Evolutionary conservation across 2,888 invertebrate genomes (phyloP).

Genomic region (Lacanobia oleracea): DNA sequence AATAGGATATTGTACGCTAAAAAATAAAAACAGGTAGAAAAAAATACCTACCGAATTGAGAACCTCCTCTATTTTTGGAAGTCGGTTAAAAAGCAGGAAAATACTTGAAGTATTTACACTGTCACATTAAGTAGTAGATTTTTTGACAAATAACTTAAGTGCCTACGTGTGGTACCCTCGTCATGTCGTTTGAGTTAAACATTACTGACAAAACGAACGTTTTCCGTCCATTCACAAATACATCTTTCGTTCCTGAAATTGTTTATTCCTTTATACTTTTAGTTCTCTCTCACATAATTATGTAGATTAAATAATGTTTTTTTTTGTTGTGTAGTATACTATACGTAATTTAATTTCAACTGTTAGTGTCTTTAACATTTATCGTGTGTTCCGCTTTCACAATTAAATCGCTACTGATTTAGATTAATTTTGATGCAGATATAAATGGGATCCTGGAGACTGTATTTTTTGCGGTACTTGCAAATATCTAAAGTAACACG

Average conservation of each 20-base stretch:
- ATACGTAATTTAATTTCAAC: background rate
- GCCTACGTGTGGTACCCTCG: background rate
- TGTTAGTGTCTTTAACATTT: too few relatives aligned
- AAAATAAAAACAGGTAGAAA: too few relatives aligned
- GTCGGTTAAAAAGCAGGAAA: background rate
- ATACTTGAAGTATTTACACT: background rate
- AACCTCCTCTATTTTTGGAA: too few relatives aligned
- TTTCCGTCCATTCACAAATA: conserved; percentile 8
- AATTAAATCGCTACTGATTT: too few relatives aligned
- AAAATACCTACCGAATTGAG: too few relatives aligned
- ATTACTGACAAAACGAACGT: background rate
- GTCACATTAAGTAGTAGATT: background rate
- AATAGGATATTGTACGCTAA: too few relatives aligned
- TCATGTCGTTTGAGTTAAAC: conserved; percentile 6
- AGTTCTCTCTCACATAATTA: too few relatives aligned
- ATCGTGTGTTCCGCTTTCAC: too few relatives aligned
- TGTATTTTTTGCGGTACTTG: too few relatives aligned
- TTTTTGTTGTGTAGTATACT: background rate
- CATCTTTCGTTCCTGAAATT: background rate
- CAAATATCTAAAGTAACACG: too few relatives aligned
- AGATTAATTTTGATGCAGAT: too few relatives aligned
- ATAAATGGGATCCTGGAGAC: too few relatives aligned
- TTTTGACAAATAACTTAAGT: conserved; percentile 19
- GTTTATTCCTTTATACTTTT: background rate
- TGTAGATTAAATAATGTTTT: background rate